Conservation (phyloP, 1,140 invertebrate species). For the Latrodectus geometricus region DNA sequence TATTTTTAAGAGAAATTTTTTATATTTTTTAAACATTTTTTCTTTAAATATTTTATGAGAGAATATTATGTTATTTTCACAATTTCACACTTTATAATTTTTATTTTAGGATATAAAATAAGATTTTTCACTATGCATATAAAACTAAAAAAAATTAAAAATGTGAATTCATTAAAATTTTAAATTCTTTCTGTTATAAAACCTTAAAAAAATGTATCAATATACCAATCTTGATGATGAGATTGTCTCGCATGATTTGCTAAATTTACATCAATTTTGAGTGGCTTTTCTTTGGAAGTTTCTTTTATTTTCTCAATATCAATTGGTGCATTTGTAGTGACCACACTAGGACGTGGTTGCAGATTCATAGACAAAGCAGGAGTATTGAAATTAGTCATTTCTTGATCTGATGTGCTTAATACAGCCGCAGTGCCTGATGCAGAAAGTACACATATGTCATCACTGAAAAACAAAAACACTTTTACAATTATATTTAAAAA, state of each 20-base stretch:
- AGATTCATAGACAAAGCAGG: constrained; percentile 44
- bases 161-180: too few species aligned
- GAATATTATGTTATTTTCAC: too few species aligned
- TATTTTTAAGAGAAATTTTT: too few species aligned
- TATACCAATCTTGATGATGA: constrained; percentile 47
- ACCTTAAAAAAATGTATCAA: too few species aligned
- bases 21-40: too few species aligned
- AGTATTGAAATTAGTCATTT: constrained; percentile 5
- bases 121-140: too few species aligned
- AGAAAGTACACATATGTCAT: constrained; percentile 94
- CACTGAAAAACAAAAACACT: constrained; percentile 73
- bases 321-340: constrained; percentile 5
- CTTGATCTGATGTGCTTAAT: constrained; percentile 70
- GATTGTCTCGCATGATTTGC: constrained; percentile 53
- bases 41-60: too few species aligned
- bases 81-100: too few species aligned
- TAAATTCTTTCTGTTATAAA: too few species aligned
- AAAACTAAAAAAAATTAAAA: too few species aligned
- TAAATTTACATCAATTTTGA: constrained; percentile 61
- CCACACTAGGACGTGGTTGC: constrained; percentile 37
- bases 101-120: too few species aligned
- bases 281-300: constrained; percentile 58
- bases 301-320: constrained; percentile 59
- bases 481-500: neutral
- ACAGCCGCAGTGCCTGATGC: constrained; percentile 93